Evolutionary conservation across 2,888 invertebrate genomes (phyloP).

Genomic region (Acrobeloides nanus): DNA sequence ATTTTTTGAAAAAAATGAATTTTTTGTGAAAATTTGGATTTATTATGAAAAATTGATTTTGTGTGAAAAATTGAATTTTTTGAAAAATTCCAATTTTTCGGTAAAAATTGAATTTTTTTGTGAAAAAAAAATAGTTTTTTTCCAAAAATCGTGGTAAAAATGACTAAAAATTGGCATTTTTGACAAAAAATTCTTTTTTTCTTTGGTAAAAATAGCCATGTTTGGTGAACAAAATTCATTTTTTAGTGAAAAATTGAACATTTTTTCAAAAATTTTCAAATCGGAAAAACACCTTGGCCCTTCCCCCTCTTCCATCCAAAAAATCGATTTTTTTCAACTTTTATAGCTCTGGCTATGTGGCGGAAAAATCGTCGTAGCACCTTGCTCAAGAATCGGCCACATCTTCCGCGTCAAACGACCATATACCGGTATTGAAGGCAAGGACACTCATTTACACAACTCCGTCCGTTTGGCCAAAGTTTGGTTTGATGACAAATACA

Average conservation of each 20-base stretch:
- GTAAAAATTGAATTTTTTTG: too few relatives aligned
- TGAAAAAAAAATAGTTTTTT: too few relatives aligned
- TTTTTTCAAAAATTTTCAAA: too few relatives aligned
- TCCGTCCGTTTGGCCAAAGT: slow-evolving; percentile 96
- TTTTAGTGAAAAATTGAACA: too few relatives aligned
- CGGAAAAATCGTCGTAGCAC: slow-evolving; percentile 84
- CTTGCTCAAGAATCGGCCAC: slow-evolving; percentile 91
- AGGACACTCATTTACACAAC: slow-evolving; percentile 79
- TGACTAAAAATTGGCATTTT: too few relatives aligned
- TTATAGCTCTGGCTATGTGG: slow-evolving; percentile 95
- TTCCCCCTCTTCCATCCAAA: neutral
- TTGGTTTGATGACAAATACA: slow-evolving; percentile 99
- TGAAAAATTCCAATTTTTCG: too few relatives aligned
- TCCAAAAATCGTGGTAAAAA: too few relatives aligned
- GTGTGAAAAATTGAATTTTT: neutral
- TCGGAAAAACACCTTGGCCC: too few relatives aligned
- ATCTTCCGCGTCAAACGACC: slow-evolving; percentile 96
- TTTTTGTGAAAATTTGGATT: neutral
- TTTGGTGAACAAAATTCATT: too few relatives aligned
- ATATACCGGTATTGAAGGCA: slow-evolving; percentile 74
- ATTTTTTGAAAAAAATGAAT: neutral
- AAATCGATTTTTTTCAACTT: neutral
- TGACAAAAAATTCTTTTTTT: too few relatives aligned
- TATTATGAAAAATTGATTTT: neutral
- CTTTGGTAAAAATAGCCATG: too few relatives aligned